These are phyloP conservation scores for Samia ricini DNA, from an alignment of 1,140 invertebrate genomes.

Conservation along the genomic window DNA sequence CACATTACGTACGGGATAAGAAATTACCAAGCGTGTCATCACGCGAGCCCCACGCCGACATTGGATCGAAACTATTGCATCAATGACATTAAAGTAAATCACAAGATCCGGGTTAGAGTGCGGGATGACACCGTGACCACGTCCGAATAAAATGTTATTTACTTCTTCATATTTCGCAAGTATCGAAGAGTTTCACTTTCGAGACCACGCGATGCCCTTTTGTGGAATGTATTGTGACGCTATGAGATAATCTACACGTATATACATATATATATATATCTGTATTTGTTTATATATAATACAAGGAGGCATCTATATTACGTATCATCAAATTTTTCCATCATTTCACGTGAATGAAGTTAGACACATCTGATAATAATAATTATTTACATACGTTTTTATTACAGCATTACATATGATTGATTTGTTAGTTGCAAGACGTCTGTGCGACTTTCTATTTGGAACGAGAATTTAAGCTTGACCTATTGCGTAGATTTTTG, in stretches of 20 bases:
- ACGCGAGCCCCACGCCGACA: slow-evolving; percentile 33
- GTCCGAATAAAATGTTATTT: slow-evolving; percentile 28
- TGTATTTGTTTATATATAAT: no score
- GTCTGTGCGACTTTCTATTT: not conserved
- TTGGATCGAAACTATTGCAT: slow-evolving; percentile 49
- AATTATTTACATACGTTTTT: no score
- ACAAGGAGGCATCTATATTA: no score
- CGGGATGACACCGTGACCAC: not conserved
- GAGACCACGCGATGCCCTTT: slow-evolving; percentile 65
- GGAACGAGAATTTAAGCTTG: slow-evolving; percentile 19
- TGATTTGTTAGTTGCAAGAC: not conserved
- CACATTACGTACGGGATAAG: slow-evolving; percentile 16
- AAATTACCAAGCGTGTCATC: slow-evolving; percentile 35
- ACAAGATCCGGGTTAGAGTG: slow-evolving; percentile 27
- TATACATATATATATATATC: not conserved
- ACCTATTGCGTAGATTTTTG: slow-evolving; percentile 20
- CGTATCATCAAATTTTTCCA: no score
- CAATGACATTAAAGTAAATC: slow-evolving; percentile 34
- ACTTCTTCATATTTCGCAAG: slow-evolving; percentile 44
- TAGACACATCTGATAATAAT: no score
- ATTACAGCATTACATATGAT: no score
- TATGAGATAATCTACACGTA: slow-evolving; percentile 42
- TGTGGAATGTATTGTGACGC: slow-evolving; percentile 34
- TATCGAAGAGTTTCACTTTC: slow-evolving; percentile 66
- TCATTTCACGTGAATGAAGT: no score